A percentile compares a stretch with the other conserved stretches of the same genome.
Evolutionary conservation across 2,888 invertebrate genomes (phyloP).

Genomic region (Rotaria sp.): DNA sequence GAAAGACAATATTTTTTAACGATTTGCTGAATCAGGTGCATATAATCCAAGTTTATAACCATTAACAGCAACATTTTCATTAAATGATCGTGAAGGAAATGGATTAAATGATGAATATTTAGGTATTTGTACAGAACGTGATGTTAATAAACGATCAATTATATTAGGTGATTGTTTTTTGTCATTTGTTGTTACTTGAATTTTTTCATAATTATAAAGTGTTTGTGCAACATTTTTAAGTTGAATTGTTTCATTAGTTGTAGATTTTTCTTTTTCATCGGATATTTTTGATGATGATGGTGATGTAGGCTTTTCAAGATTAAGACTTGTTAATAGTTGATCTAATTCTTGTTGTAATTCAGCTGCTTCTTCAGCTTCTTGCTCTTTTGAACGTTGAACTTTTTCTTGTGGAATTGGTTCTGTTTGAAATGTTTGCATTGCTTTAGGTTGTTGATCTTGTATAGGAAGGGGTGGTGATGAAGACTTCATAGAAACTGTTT

Average conservation of each 20-base stretch:
- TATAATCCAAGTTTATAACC: constrained; percentile 53
- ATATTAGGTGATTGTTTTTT: neutral
- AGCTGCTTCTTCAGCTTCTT: constrained; percentile 5
- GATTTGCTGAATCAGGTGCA: constrained; percentile 7
- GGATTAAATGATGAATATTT: constrained; percentile 47
- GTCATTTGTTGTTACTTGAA: neutral
- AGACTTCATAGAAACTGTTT: neutral
- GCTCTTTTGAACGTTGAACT: neutral
- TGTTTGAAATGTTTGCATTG: neutral
- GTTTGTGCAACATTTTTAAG: constrained; percentile 7
- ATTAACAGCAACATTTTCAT: constrained; percentile 48
- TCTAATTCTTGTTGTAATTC: neutral
- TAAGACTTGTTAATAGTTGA: constrained; percentile 9
- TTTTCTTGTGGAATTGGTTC: neutral
- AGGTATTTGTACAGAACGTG: neutral
- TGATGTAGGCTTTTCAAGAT: constrained; percentile 9
- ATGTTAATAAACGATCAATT: constrained; percentile 38
- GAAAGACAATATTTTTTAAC: neutral
- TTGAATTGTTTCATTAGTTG: neutral
- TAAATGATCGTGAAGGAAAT: constrained; percentile 50
- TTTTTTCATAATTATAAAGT: constrained; percentile 11
- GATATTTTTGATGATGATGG: neutral
- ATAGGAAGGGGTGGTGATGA: neutral
- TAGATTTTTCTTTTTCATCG: no score
- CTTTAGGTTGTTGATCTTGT: neutral